Evolutionary conservation across 2,113 vertebrate genomes (phyloP).

Genomic region (Willisornis vidua): DNA sequence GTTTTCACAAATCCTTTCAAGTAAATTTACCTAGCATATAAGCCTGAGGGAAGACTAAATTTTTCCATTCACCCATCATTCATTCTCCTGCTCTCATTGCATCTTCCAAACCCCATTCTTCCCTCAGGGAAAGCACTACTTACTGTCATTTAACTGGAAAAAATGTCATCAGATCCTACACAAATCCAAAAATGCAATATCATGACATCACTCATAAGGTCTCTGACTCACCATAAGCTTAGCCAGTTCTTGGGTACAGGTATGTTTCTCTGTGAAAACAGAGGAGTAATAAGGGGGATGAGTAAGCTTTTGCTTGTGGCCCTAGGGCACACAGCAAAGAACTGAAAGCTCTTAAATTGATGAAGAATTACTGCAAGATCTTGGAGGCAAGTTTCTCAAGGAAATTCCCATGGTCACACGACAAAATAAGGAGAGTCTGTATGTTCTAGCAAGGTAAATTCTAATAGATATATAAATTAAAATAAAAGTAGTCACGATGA

Average conservation of each 20-base stretch:
- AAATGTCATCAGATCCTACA: background rate
- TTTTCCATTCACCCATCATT: constrained; percentile 6
- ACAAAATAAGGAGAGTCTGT: background rate
- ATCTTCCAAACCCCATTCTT: background rate
- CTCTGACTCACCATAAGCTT: background rate
- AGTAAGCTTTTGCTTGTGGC: background rate
- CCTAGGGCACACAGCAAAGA: background rate
- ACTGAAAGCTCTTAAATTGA: background rate
- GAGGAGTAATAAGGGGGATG: background rate
- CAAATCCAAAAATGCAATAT: background rate
- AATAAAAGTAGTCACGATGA: background rate
- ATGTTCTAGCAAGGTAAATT: background rate
- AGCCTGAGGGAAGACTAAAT: background rate
- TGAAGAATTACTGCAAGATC: background rate
- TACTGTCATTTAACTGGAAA: background rate
- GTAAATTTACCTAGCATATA: constrained; percentile 1
- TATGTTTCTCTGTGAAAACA: background rate
- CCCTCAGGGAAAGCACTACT: background rate
- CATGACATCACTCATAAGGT: background rate
- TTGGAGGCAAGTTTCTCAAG: background rate
- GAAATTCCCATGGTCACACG: background rate
- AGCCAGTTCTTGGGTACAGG: background rate
- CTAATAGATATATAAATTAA: background rate
- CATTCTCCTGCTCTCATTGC: background rate
- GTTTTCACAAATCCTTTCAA: constrained; percentile 16